Conservation (phyloP, 37 sponge, comb jelly and placozoan genomes). For the Dysidea cf. avara region DNA sequence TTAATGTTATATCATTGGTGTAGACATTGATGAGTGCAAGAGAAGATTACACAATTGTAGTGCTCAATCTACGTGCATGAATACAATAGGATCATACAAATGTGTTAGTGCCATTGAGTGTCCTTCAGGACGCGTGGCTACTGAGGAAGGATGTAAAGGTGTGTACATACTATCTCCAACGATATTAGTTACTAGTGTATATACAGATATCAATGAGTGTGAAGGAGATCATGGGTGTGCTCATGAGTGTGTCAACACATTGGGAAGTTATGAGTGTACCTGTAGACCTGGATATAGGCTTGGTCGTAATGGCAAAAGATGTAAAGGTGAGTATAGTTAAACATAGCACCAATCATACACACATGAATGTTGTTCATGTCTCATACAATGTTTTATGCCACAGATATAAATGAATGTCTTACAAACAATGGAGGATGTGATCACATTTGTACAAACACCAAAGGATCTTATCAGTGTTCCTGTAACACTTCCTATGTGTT, state of each 20-base stretch:
- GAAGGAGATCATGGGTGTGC: constrained; percentile 13
- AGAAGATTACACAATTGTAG: too few relatives aligned
- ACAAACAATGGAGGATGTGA: constrained; percentile 35
- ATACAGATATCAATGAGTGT: constrained; percentile 20
- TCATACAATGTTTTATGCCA: neutral
- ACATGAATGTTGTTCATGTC: neutral
- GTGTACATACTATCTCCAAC: too few relatives aligned
- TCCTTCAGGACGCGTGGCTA: too few relatives aligned
- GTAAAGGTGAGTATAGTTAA: neutral
- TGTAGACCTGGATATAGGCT: constrained; percentile 20
- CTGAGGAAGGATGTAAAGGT: too few relatives aligned
- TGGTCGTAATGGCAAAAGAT: neutral
- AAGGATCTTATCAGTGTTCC: constrained; percentile 9
- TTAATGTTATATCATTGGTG: too few relatives aligned
- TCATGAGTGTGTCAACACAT: constrained; percentile 25
- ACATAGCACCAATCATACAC: too few relatives aligned
- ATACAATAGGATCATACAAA: too few relatives aligned
- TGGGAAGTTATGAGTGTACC: constrained; percentile 24
- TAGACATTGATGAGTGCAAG: too few relatives aligned
- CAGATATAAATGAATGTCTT: constrained; percentile 50
- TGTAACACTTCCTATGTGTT: constrained; percentile 12
- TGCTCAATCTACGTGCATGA: too few relatives aligned
- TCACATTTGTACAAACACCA: constrained; percentile 26
- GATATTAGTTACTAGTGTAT: too few relatives aligned
- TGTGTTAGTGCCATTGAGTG: too few relatives aligned